Base-by-base conservation (phyloP, 2,888 invertebrate species). In the Liposcelis brunnea region DNA sequence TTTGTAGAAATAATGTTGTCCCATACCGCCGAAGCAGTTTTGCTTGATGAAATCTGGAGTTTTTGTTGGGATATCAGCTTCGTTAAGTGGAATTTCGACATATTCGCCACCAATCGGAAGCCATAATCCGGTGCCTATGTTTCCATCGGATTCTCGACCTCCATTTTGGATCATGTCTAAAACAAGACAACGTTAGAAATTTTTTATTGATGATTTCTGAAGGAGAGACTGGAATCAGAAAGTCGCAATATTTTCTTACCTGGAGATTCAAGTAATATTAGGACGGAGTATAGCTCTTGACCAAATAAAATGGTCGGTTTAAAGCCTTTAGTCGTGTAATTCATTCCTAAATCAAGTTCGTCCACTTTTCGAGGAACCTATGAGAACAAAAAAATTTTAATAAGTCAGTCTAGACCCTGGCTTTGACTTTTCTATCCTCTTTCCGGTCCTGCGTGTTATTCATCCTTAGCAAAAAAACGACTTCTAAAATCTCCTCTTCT, bases 11-110 rank as follows among this genome's bases (percentile, higher is more conserved):
- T 54, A 54, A 45, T 54, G 54, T 21, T 6, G 8, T 26, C 64
- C 64, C 64, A 64, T 64, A 42, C 63, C 62, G 18, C 63, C 61
- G 26, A 64, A 58, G 52, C 63, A 60, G 51, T 64, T 64, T 51
- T 64, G 64, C 49, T 61, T 63, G 52, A 59, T 63, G 49, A 58
- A 63, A 1, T 6, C 18, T 6, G 40, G 40, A 40, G 55, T 52
- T n/a, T 62, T 65, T 42, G 58, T 61, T 50, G 58, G 56, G 2
- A 65, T 55, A 44, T 64, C 64, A 0, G 54, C 56, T 45, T 65
- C 65, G 0, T 61, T 58, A 37, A 56, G 53, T 2, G 65, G 65
- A 15, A 65, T 61, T 42, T 65, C 58, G 53, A 65, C 59, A 11
- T 66, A 59, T n/a, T 58, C 56, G 1, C 44, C 63, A 0, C 56